phyloP scores from a whole-genome alignment of 2,888 invertebrate species.

The Caenorhabditis japonica region DNA sequence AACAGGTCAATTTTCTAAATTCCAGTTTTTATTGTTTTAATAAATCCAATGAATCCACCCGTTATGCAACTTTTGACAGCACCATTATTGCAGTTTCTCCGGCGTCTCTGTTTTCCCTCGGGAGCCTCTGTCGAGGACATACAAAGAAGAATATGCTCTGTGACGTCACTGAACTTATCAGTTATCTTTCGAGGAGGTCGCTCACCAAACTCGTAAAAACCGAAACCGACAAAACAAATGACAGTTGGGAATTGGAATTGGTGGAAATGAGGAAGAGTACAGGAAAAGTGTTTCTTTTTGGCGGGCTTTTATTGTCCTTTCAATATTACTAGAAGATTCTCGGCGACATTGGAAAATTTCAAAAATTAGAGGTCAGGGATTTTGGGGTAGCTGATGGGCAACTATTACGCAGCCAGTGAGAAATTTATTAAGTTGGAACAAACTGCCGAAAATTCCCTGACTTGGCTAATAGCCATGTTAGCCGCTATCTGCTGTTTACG shows the following conservation, averaged over 20 bases:
- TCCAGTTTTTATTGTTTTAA: neutral
- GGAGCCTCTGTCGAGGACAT: slow-evolving; percentile 15
- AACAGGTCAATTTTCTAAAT: too few relatives aligned
- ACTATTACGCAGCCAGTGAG: too few relatives aligned
- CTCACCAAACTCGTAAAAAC: neutral
- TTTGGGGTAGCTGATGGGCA: too few relatives aligned
- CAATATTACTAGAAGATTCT: slow-evolving; percentile 3
- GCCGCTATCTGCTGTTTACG: too few relatives aligned
- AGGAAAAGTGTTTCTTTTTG: neutral
- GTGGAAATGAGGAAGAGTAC: neutral
- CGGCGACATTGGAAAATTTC: too few relatives aligned
- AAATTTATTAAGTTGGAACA: too few relatives aligned
- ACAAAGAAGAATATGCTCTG: slow-evolving; percentile 29
- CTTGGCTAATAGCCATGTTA: too few relatives aligned
- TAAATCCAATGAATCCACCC: too few relatives aligned
- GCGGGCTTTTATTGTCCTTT: neutral
- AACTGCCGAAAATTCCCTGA: too few relatives aligned
- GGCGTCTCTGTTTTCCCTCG: slow-evolving; percentile 27
- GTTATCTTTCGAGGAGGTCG: slow-evolving; percentile 29
- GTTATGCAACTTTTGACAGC: neutral
- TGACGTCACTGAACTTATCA: slow-evolving; percentile 47
- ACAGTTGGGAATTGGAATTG: slow-evolving; percentile 9
- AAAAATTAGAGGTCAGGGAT: too few relatives aligned
- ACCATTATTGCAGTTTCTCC: slow-evolving; percentile 39
- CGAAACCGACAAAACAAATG: slow-evolving; percentile 5